Percentiles rank a stretch among this genome's conserved stretches.
Evolutionary conservation across 2,888 invertebrate genomes (phyloP).

Genomic region (Scaeva pyrastri): DNA sequence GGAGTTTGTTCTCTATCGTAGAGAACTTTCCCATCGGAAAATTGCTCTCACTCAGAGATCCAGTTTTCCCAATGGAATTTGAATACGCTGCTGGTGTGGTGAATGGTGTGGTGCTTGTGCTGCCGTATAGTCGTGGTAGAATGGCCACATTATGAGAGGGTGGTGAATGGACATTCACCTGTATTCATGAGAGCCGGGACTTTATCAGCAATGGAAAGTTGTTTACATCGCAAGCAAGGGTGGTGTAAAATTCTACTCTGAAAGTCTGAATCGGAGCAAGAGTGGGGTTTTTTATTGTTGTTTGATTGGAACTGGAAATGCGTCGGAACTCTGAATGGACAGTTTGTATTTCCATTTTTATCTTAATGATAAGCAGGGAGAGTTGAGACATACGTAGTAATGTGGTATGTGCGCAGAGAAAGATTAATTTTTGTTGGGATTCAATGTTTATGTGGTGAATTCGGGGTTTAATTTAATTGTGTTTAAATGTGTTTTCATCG

Average conservation of each 20-base stretch:
- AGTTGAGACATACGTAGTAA: neutral
- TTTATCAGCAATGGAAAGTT: slow-evolving; percentile 71
- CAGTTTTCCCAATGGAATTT: slow-evolving; percentile 31
- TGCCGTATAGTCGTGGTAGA: neutral
- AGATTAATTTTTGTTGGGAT: neutral
- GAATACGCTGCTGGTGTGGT: neutral
- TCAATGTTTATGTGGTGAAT: slow-evolving; percentile 2
- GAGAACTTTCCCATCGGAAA: slow-evolving; percentile 36
- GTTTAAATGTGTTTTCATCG: neutral
- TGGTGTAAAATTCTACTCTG: neutral
- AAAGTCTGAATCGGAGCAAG: too few species aligned
- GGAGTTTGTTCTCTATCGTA: slow-evolving; percentile 48
- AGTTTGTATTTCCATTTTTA: neutral
- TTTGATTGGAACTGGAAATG: slow-evolving; percentile 27
- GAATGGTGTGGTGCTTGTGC: neutral
- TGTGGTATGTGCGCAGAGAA: neutral
- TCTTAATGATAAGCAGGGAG: neutral
- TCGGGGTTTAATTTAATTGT: neutral
- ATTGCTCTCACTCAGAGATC: slow-evolving; percentile 17
- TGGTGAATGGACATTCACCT: slow-evolving; percentile 44
- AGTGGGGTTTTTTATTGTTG: slow-evolving; percentile 16
- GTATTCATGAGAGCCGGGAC: slow-evolving; percentile 37
- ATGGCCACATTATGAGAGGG: neutral
- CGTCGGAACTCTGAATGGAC: slow-evolving; percentile 14
- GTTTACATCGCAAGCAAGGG: slow-evolving; percentile 62